Conservation (phyloP, 2,113 vertebrate species). For the Tetrao urogallus region DNA sequence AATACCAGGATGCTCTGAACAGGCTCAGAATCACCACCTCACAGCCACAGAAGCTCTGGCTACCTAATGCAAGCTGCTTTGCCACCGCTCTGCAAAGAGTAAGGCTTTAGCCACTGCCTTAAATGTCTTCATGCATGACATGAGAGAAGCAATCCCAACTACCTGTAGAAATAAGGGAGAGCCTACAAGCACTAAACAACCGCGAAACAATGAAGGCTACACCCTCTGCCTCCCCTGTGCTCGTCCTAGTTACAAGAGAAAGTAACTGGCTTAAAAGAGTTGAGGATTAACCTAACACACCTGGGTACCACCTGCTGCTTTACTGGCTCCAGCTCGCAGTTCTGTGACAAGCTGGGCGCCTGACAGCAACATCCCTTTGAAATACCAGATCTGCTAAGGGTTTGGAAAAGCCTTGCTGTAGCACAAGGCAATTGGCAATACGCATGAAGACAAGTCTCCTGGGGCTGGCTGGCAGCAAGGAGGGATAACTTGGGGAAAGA, state of each 20-base stretch:
- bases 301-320: conserved; percentile 42
- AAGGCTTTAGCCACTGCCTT: background rate
- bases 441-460: conserved; percentile 26
- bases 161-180: background rate
- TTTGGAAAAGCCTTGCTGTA: conserved; percentile 16
- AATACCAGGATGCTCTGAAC: background rate
- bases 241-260: background rate
- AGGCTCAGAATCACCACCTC: background rate
- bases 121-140: background rate
- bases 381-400: background rate
- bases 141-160: background rate
- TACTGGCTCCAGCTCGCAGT: conserved; percentile 26
- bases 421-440: background rate
- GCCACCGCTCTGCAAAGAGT: background rate
- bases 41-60: background rate
- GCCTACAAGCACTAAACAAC: fast-evolving
- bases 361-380: conserved; percentile 35
- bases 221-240: background rate
- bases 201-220: background rate
- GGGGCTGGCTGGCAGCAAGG: background rate
- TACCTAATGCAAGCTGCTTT: background rate
- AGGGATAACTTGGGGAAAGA: fast-evolving
- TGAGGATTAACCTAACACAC: background rate
- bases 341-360: background rate
- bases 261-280: background rate